These are phyloP conservation scores for Lepidurus packardi DNA, from an alignment of 1,140 invertebrate genomes.

Conservation along the genomic window DNA sequence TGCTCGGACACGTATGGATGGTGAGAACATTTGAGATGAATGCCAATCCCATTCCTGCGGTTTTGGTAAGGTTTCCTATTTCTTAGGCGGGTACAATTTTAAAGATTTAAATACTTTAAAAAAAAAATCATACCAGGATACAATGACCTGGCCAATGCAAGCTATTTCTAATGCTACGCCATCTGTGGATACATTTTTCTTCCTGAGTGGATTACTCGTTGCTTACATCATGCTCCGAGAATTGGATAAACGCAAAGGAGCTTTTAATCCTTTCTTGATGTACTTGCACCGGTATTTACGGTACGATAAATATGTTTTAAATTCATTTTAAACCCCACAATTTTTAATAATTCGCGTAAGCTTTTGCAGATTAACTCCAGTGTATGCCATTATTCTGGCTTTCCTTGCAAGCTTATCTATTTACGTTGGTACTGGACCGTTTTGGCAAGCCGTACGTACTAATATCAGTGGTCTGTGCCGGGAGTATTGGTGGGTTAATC, in stretches of 20 bases:
- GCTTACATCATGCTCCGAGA: slow-evolving; percentile 33
- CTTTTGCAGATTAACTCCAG: slow-evolving; percentile 62
- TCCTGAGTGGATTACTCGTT: slow-evolving; percentile 51
- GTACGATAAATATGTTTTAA: not conserved
- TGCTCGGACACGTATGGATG: slow-evolving; percentile 82
- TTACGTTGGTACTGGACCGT: slow-evolving; percentile 59
- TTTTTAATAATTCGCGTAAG: slow-evolving; percentile 31
- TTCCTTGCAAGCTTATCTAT: slow-evolving; percentile 64
- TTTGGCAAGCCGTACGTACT: slow-evolving; percentile 58
- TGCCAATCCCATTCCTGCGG: not conserved
- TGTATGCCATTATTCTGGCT: slow-evolving; percentile 75
- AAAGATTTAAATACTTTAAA: not conserved
- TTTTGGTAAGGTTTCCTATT: slow-evolving; percentile 21
- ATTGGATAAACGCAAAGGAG: slow-evolving; percentile 30
- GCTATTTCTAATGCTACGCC: slow-evolving; percentile 78
- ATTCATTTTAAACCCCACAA: not conserved
- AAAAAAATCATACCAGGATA: not conserved
- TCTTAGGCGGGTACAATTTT: not conserved
- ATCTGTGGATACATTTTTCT: slow-evolving; percentile 89
- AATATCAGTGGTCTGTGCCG: slow-evolving; percentile 55
- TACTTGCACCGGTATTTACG: slow-evolving; percentile 31
- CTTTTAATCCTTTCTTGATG: slow-evolving; percentile 25
- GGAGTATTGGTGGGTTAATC: slow-evolving; percentile 51
- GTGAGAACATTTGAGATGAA: slow-evolving; percentile 47
- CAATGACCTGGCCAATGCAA: slow-evolving; percentile 70